These are phyloP conservation scores for Morpho achilles DNA, from an alignment of 2,888 invertebrate genomes.

Conservation along the genomic window DNA sequence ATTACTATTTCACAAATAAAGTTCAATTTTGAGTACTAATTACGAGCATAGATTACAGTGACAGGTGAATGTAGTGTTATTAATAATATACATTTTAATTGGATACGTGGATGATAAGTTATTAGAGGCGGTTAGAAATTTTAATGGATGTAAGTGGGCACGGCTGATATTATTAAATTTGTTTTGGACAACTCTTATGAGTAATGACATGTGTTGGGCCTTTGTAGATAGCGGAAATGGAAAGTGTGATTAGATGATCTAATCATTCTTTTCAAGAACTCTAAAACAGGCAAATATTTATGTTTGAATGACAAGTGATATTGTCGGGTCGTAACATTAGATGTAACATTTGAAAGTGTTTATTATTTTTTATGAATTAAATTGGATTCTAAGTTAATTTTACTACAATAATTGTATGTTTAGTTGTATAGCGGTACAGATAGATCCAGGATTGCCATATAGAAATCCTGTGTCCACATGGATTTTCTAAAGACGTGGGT, in stretches of 20 bases:
- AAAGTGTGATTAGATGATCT: conserved; percentile 6
- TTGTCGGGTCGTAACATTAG: no score
- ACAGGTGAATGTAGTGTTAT: conserved; percentile 62
- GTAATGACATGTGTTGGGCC: conserved; percentile 22
- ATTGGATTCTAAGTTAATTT: no score
- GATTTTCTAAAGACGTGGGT: no score
- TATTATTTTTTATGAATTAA: no score
- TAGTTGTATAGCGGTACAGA: no score
- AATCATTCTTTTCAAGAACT: no score
- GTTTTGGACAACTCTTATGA: conserved; percentile 22
- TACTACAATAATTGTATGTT: no score
- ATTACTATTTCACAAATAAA: conserved; percentile 31
- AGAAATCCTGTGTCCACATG: no score
- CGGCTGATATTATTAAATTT: conserved; percentile 26
- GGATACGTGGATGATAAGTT: conserved; percentile 44
- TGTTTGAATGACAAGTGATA: no score
- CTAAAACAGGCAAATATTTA: no score
- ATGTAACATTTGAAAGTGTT: no score
- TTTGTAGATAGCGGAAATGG: conserved; percentile 16
- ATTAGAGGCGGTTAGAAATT: conserved; percentile 36
- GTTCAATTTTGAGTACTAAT: conserved; percentile 23
- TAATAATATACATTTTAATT: conserved; percentile 59
- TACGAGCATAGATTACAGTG: conserved; percentile 38
- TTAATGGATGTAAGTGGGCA: conserved; percentile 34
- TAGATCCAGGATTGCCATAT: no score